Evolutionary conservation across 2,888 invertebrate species (phyloP).

Genomic region (Quadroppia sp.): DNA sequence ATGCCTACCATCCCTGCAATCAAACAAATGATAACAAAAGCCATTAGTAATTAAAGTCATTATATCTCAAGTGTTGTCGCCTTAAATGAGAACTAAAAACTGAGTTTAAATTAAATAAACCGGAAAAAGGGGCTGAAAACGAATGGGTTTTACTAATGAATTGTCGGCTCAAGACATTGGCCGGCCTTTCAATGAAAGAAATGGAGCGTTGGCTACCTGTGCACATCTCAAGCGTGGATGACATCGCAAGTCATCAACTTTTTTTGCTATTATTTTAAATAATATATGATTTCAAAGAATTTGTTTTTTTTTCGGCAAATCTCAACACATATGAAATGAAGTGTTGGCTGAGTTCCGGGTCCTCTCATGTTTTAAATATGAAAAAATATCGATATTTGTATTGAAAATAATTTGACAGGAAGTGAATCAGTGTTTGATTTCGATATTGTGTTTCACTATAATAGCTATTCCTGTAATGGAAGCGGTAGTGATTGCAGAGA

Average conservation of each 20-base stretch:
- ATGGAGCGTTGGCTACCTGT: not conserved
- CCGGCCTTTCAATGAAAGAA: too few species aligned
- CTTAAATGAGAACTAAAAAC: conserved; percentile 17
- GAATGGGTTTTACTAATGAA: too few species aligned
- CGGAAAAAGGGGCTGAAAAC: conserved; percentile 5
- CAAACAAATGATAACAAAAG: conserved; percentile 27
- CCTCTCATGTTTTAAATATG: conserved; percentile 2
- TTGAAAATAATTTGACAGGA: conserved; percentile 26
- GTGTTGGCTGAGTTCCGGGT: conserved; percentile 3
- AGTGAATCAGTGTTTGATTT: conserved; percentile 25
- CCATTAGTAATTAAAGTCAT: conserved; percentile 23
- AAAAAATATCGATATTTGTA: not conserved
- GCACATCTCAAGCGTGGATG: not conserved
- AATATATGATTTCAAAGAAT: not conserved
- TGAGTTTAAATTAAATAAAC: not conserved
- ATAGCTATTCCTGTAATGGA: conserved; percentile 2
- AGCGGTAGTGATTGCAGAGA: conserved; percentile 1
- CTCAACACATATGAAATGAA: too few species aligned
- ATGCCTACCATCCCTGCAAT: too few species aligned
- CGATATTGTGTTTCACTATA: conserved; percentile 16
- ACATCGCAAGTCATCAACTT: not conserved
- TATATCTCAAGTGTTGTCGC: not conserved
- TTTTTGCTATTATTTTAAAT: not conserved
- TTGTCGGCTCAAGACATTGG: not conserved
- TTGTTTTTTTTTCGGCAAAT: not conserved